Evolutionary conservation across 2,113 vertebrate species (phyloP), one percentile per base, ranked within the genome.

Genomic region (Mesocricetus auratus): DNA sequence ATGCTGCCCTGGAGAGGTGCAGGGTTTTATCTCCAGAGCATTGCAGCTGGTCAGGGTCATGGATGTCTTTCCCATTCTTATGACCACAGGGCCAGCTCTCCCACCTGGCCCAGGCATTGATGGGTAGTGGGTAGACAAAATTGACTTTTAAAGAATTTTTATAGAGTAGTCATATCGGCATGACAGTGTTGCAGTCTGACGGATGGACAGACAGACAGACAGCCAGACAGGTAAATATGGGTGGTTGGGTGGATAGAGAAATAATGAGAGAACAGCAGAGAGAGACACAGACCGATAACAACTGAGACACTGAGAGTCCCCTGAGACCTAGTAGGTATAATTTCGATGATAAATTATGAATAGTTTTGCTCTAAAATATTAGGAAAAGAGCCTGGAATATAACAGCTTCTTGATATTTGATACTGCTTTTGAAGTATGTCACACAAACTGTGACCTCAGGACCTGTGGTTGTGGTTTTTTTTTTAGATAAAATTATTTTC

Each of bases 391-490:
- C 36, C 71, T 90, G 29, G n/a, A 78, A 39, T 88, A 68, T 64
- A 19, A 4, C 8, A 50, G 29, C 60, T 78, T 81, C 31, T 73
- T 88, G 64, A 12, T 83, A 73, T 94, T 42, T 91, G 24, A 91
- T 81, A 69, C 16, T 94, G 17, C 31, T 53, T 90, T 47, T 86
- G 79, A 94, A 74, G 39, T 79, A 92, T 74, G 66, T n/a, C 56
- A 93, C 69, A 78, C 13, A 93, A 91, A 86, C 33, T 86, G 10
- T 79, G n/a, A 96, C 1, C 42, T 91, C 21, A 94, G 47, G 77
- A 68, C 1, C n/a, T 64, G 33, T 89, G 36, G 2, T 64, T 53
- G 50, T 53, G 50, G 50, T 94, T n/a, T 73, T 89, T 81, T 96
- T 39, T 36, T 71, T 87, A 79, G 86, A 93, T 87, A 73, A 86